Conservation (phyloP, 2,888 invertebrate species). For the Steromphala cineraria region DNA sequence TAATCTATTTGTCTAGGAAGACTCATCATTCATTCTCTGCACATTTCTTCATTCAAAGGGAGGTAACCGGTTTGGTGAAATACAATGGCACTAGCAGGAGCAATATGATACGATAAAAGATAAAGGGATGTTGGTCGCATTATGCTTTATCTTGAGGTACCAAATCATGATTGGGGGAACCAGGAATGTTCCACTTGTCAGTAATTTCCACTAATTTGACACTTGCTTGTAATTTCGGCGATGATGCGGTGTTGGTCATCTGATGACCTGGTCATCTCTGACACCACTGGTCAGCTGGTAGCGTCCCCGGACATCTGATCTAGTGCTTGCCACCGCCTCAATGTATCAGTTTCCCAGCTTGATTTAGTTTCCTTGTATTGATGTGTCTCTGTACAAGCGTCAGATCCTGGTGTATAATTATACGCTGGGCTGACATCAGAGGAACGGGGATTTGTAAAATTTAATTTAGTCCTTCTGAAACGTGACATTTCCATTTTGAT, state of each 20-base stretch:
- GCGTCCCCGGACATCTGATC: no score
- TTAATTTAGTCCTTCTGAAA: no score
- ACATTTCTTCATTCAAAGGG: not conserved
- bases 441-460: no score
- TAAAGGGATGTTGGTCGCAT: not conserved
- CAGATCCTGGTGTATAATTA: no score
- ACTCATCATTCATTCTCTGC: no score
- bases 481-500: no score
- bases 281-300: not conserved
- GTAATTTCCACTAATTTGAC: constrained; percentile 6
- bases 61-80: not conserved
- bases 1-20: no score
- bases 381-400: no score
- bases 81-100: not conserved
- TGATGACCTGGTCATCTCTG: not conserved
- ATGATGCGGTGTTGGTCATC: not conserved
- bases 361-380: no score
- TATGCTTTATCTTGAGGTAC: not conserved
- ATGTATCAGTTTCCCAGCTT: no score
- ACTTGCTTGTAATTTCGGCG: not conserved
- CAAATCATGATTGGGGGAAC: not conserved
- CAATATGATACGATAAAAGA: constrained; percentile 2
- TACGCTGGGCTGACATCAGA: no score
- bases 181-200: not conserved
- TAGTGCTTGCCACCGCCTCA: no score